phyloP scores from a whole-genome alignment of 2,113 vertebrate genomes.

The Planiliza haematocheilus region DNA sequence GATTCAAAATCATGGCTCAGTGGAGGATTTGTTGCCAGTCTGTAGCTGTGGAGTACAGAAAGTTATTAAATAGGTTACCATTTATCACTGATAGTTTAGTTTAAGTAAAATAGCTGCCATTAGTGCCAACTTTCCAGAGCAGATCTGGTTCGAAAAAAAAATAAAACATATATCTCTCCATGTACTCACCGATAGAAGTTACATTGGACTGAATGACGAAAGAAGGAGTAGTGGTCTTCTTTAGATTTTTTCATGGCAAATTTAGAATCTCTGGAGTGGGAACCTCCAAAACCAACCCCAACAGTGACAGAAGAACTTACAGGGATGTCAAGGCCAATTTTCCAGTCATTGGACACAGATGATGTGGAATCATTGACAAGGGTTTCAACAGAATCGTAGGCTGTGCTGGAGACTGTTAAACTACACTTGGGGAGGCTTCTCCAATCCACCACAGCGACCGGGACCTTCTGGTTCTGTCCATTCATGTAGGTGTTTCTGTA shows the following conservation, averaged over 20 bases:
- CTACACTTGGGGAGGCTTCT: slow-evolving; percentile 28
- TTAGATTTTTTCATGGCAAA: slow-evolving; percentile 65
- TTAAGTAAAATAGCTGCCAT: no score
- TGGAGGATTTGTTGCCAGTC: slow-evolving; percentile 38
- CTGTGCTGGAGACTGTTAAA: slow-evolving; percentile 27
- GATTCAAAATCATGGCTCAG: slow-evolving; percentile 52
- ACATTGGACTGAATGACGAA: slow-evolving; percentile 64
- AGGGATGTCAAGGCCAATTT: slow-evolving; percentile 64
- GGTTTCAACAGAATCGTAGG: slow-evolving; percentile 61
- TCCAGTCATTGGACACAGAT: slow-evolving; percentile 75
- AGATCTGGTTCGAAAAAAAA: no score
- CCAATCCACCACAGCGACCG: slow-evolving; percentile 52
- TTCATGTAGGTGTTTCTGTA: slow-evolving; percentile 26
- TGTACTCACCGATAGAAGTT: slow-evolving; percentile 65
- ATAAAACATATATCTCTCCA: no score
- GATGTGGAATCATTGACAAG: slow-evolving; percentile 58
- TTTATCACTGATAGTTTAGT: not conserved
- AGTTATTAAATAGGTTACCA: not conserved
- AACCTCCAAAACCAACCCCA: slow-evolving; percentile 43
- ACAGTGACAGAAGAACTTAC: rapidly evolving
- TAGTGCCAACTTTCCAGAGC: no score
- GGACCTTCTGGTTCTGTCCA: slow-evolving; percentile 20
- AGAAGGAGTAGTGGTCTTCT: slow-evolving; percentile 68
- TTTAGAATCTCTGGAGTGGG: slow-evolving; percentile 52
- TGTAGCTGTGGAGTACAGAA: slow-evolving; percentile 58